These are phyloP conservation scores for Virgularia gustaviana DNA, from an alignment of 92 coral and sea anemone genomes.

Conservation along the genomic window DNA sequence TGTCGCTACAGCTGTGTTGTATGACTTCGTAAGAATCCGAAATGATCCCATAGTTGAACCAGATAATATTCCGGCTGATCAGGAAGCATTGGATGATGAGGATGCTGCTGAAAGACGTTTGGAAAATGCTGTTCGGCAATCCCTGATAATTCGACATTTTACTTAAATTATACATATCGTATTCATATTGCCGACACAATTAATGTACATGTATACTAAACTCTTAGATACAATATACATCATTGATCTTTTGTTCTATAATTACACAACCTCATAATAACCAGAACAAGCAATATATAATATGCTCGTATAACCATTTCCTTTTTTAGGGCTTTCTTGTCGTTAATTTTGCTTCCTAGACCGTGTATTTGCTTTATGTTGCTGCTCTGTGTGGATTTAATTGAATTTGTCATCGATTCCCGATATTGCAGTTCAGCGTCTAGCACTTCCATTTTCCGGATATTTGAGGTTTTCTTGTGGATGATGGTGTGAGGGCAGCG, in stretches of 20 bases:
- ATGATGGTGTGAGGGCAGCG: too few relatives aligned
- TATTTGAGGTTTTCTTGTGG: too few relatives aligned
- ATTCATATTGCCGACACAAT: too few relatives aligned
- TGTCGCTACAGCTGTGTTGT: too few relatives aligned
- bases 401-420: too few relatives aligned
- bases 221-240: too few relatives aligned
- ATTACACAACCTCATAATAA: background rate
- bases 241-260: too few relatives aligned
- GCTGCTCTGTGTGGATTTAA: slow-evolving; percentile 17
- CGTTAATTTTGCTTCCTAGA: background rate
- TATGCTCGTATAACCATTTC: background rate
- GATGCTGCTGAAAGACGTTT: background rate
- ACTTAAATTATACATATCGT: background rate
- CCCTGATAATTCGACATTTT: background rate
- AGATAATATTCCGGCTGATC: too few relatives aligned
- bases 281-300: background rate
- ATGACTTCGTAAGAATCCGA: slow-evolving; percentile 13
- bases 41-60: slow-evolving; percentile 18
- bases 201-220: background rate
- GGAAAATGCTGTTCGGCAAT: too few relatives aligned
- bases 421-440: slow-evolving; percentile 11
- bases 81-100: background rate
- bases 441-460: too few relatives aligned
- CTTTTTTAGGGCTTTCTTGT: background rate
- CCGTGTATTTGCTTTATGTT: too few relatives aligned